Evolutionary conservation across 1,140 invertebrate species (phyloP), one percentile per base, ranked within the genome.

Genomic region (Mesaphorura yosii): DNA sequence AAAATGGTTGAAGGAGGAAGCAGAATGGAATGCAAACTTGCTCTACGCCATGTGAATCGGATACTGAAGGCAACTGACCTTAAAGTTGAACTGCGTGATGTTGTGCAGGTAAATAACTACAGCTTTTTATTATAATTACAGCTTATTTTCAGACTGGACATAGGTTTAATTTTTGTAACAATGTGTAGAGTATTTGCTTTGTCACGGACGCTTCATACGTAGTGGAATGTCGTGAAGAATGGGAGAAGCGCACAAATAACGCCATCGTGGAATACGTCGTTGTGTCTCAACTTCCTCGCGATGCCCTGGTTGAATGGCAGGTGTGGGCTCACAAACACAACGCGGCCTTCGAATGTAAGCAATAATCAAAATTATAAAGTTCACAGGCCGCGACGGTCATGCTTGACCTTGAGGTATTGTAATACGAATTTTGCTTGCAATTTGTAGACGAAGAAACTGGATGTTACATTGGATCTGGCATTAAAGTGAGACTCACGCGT

Each of bases 241-340:
- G 85, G 79, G 84, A 88, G 68, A 79, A 81, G 51, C 75, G 78
- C 46, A 86, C 84, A n/a, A 86, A 86, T 50, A 88, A 86, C 72
- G 82, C 84, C 39, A 85, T 88, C 58, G 80, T 89, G 56, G 81
- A 88, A 72, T 88, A 84, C 72, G 80, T 89, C 42, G 83, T 91
- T 37, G 81, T 92, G 56, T 75, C 81, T 15, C 76, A 73, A 49
- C 71, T 94, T 60, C 89, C 90, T 0, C 76, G 81, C 26, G 75
- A 72, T 66, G 87, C 86, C n/a, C 72, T 81, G 15, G 80, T 93
- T 28, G 88, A 93, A 71, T 94, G 88, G 88, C 86, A 89, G 66
- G 83, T 88, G 50, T 86, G 84, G 82, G 85, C 84, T 25, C 85
- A 89, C 70, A 77, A 79, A 42, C 82, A 86, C 68, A 89, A 88